Evolutionary conservation across 2,113 vertebrate species (phyloP).

Genomic region (Empidonax alnorum): DNA sequence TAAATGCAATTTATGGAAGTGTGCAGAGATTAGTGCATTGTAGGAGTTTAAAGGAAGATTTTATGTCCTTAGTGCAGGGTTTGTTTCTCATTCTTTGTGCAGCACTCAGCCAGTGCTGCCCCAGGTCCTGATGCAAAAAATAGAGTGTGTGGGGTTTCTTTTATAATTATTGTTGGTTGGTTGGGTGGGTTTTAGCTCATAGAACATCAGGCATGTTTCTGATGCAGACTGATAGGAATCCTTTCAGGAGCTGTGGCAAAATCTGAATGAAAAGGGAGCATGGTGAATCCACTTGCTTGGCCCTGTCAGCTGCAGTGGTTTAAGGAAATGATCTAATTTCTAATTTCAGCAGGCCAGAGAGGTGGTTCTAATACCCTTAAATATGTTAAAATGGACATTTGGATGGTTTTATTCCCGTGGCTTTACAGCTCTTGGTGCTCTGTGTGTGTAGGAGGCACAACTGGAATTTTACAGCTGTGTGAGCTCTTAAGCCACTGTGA

Average conservation of each 20-base stretch:
- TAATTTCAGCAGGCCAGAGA: background rate
- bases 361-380: background rate
- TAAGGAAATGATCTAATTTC: background rate
- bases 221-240: background rate
- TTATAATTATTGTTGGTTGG: background rate
- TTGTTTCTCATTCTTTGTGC: background rate
- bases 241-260: background rate
- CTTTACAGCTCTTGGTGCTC: background rate
- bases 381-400: background rate
- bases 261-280: background rate
- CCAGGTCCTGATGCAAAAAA: background rate
- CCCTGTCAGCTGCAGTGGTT: background rate
- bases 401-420: background rate
- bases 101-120: background rate
- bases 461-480: fast-evolving
- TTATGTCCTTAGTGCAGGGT: background rate
- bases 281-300: background rate
- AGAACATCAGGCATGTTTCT: background rate
- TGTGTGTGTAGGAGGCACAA: fast-evolving
- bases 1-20: constrained; percentile 11
- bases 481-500: background rate
- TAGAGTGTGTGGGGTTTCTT: background rate
- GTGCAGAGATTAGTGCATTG: background rate
- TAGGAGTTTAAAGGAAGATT: background rate
- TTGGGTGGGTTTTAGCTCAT: background rate